phyloP scores from a whole-genome alignment of 1,140 invertebrate genomes.

The Lordiphosa collinella region DNA sequence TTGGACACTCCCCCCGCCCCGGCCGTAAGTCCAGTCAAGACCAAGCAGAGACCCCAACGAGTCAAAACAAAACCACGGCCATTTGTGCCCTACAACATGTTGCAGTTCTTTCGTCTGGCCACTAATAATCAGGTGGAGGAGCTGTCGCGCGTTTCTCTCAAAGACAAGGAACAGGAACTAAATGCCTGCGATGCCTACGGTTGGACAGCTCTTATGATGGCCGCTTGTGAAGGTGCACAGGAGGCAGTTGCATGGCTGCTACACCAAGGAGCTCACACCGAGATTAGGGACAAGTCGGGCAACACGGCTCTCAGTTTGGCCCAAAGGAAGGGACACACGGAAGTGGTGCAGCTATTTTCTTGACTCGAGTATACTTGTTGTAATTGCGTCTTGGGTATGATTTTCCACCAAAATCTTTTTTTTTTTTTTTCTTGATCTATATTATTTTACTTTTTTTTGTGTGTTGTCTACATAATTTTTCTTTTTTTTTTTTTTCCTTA shows the following conservation, averaged over 20 bases:
- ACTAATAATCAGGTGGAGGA: conserved; percentile 46
- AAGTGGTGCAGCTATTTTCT: conserved; percentile 82
- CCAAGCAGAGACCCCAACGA: background rate
- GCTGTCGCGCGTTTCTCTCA: conserved; percentile 30
- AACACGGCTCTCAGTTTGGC: conserved; percentile 85
- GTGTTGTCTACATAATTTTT: no score
- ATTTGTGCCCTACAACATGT: conserved; percentile 38
- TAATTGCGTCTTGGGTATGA: no score
- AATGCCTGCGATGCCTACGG: conserved; percentile 86
- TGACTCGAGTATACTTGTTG: no score
- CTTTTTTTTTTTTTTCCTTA: no score
- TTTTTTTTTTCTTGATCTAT: no score
- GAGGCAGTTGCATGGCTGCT: conserved; percentile 84
- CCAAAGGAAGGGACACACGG: conserved; percentile 81
- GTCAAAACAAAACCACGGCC: background rate
- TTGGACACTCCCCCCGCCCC: conserved; percentile 25
- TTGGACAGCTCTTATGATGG: conserved; percentile 91
- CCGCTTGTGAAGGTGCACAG: conserved; percentile 84
- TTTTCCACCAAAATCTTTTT: no score
- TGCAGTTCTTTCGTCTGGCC: conserved; percentile 51
- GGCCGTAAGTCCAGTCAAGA: background rate
- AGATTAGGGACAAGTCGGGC: conserved; percentile 83
- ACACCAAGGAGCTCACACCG: conserved; percentile 82
- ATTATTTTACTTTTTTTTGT: no score
- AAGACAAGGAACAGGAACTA: conserved; percentile 78